Base-by-base conservation (phyloP, 2,888 invertebrate genomes). In the Epinotia ramella region DNA sequence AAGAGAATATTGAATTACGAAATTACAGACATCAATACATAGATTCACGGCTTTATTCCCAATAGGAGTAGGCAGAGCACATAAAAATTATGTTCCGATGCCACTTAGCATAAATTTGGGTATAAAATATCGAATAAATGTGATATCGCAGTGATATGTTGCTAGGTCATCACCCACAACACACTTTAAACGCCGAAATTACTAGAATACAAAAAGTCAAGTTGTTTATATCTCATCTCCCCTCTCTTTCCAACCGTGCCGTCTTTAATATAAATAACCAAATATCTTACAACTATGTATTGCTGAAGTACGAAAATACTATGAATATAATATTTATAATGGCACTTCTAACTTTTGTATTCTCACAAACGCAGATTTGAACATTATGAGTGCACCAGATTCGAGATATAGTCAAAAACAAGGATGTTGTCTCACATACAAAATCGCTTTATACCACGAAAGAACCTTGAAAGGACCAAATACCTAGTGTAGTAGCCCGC, bases 301-400 rank as follows among this genome's bases (percentile, higher is more conserved):
- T 87, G 87, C 84, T 88, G 83, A 80, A 84, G 88, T 93, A 92
- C 81, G 91, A 93, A 93, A 93, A 93, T 93, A 93, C 89, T 89
- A 88, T 89, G 81, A 80, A 80, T 83, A 83, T 84, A 86, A 69
- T 69, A 69, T 69, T 87, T 84, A 83, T 91, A 93, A 93, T 93
- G 93, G 93, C 93, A 93, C 93, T 91, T 91, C 88, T 88, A 87
- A 83, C 80, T 79, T 88, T 87, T 87, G 73, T 60, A 78, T 77
- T 81, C 53, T 76, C 78, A 76, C 79, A 76, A 78, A 78, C 65
- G 67, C 74, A 59, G 46, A 63, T 57, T 70, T 73, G 68, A 68
- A 68, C 73, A 63, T 68, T 68, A 69, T 74, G 28, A 60, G 44
- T 69, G 69, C 44, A 69, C 11, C 59, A 69, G 69, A 69, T 69